Conservation (phyloP, 1,140 invertebrate species). For the Uloborus diversus region DNA sequence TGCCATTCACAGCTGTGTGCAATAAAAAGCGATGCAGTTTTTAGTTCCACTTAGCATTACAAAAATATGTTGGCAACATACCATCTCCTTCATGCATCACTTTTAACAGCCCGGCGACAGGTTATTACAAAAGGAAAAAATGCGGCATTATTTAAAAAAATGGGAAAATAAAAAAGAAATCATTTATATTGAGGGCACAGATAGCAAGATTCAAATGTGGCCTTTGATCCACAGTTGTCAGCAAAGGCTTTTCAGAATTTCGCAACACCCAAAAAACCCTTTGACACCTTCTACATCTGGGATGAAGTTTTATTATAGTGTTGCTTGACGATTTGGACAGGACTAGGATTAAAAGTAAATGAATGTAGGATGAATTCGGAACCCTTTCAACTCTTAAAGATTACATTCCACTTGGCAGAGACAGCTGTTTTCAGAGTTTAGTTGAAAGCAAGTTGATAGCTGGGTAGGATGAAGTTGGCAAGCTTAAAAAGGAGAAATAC, state of each 20-base stretch:
- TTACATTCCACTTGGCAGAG: too few relatives aligned
- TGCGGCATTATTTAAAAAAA: not conserved
- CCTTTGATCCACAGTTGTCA: conserved; percentile 11
- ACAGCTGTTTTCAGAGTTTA: too few relatives aligned
- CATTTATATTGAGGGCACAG: too few relatives aligned
- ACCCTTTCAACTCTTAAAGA: too few relatives aligned
- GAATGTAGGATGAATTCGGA: too few relatives aligned
- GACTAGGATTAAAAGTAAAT: too few relatives aligned
- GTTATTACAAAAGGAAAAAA: not conserved
- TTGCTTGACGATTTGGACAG: too few relatives aligned
- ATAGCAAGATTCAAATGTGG: not conserved
- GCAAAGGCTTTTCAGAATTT: conserved; percentile 4
- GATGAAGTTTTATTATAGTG: too few relatives aligned
- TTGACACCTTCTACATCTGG: not conserved
- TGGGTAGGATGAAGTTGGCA: too few relatives aligned
- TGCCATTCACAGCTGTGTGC: too few relatives aligned
- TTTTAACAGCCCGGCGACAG: not conserved
- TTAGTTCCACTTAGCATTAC: not conserved
- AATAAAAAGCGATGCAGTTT: not conserved
- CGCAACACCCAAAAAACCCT: not conserved
- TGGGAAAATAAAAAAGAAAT: not conserved
- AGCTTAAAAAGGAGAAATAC: too few relatives aligned
- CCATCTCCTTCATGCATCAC: not conserved
- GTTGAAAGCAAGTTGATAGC: too few relatives aligned
- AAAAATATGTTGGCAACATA: not conserved